Base-by-base conservation (phyloP, 92 coral and sea anemone species). In the Muricea muricata region DNA sequence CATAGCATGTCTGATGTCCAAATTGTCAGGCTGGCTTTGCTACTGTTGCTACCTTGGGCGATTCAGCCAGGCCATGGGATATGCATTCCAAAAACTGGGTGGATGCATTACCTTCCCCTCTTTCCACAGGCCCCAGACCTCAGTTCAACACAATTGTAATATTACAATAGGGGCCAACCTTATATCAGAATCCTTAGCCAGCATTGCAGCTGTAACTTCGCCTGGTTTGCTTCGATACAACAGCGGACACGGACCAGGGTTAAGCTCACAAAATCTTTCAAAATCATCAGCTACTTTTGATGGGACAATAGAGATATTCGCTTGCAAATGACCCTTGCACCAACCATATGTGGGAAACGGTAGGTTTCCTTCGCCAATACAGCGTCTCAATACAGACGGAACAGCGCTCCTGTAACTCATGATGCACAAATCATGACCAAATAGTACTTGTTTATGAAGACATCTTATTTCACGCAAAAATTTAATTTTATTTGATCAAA, bases 171-270 rank as follows among this genome's bases (percentile, higher is more conserved):
- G 21, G 21, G 14, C 87, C n/a, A 82, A 93, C 97, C 97, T 91
- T 4, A 93, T 87, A 55, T 91, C 93, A 1, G 93, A 75, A 20
- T 60, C 80, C 20, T 39, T 17, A 0, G 93, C 78, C 20, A 91
- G 75, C 10, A 33, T 25, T 11, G 75, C 75, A 20, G 94, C 93
- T 17, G 84, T 65, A 37, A 85, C 73, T 13, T 93, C 93, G 3
- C 94, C 93, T 8, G 69, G 79, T 29, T 81, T 35, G 67, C 93
- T 93, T 18, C 87, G 89, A 81, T 89, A 89, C 54, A 93, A 25
- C 58, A 91, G 25, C 18, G 93, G 94, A 29, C 93, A 89, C 18
- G 90, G 23, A 4, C 78, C 84, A 45, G 83, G 63, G 68, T 93
- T 93, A 3, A 86, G 72, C 4, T 88, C 82, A 85, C 94, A 91